phyloP scores from a whole-genome alignment of 1,140 invertebrate genomes.

The Ceratosolen fusciceps region DNA sequence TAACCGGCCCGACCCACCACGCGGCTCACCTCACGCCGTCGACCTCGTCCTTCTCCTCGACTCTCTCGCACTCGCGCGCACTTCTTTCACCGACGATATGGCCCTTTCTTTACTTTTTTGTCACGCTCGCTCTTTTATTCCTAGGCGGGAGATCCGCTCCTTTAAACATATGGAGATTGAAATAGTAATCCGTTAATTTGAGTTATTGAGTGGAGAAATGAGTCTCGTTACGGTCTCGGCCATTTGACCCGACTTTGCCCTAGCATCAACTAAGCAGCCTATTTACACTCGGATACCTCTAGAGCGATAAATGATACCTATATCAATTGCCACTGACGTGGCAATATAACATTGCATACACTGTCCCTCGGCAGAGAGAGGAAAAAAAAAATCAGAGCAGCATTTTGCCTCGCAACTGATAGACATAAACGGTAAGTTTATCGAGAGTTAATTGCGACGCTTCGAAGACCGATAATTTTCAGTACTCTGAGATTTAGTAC shows the following conservation, averaged over 20 bases:
- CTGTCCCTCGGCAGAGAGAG: too few relatives aligned
- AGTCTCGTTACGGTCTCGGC: neutral
- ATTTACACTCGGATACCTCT: neutral
- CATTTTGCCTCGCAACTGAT: too few relatives aligned
- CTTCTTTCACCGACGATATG: neutral
- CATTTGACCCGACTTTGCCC: neutral
- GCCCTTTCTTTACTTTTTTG: constrained; percentile 25
- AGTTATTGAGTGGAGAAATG: constrained; percentile 18
- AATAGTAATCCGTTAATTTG: constrained; percentile 40
- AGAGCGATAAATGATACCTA: neutral
- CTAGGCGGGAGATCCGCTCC: neutral
- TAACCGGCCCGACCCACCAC: neutral
- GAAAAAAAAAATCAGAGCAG: too few relatives aligned
- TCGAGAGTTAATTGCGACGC: too few relatives aligned
- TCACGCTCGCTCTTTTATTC: neutral
- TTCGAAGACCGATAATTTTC: too few relatives aligned
- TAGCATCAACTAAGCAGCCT: neutral
- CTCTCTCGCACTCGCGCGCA: too few relatives aligned
- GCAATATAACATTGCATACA: neutral
- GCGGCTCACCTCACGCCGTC: too few relatives aligned
- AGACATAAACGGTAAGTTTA: too few relatives aligned
- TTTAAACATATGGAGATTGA: constrained; percentile 37
- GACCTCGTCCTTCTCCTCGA: too few relatives aligned
- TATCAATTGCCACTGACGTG: neutral
- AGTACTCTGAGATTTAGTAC: too few relatives aligned